Evolutionary conservation across 2,113 vertebrate species (phyloP), one percentile per base, ranked within the genome.

Genomic region (Antennarius striatus): DNA sequence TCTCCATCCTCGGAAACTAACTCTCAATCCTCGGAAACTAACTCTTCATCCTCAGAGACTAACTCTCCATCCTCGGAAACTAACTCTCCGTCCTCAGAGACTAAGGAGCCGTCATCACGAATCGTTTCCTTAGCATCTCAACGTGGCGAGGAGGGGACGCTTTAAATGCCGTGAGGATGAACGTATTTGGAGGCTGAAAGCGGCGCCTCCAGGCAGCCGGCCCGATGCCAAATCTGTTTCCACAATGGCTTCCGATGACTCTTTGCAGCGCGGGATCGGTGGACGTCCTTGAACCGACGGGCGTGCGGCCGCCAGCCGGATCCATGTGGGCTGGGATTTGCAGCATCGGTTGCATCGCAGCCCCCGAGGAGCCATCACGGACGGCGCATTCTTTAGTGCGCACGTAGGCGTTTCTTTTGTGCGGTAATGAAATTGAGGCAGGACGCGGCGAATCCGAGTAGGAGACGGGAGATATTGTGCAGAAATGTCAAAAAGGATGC

Each of bases 331-430:
- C 60, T 59, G 60, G 56, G 55, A 13, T 6, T 28, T 73, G 66
- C 69, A 63, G 74, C 58, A 16, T 66, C 4, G 15, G 45, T 12
- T 2, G 54, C 65, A 61, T 28, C 22, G 17, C 63, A 58, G 59
- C 42, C 65, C 51, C 1, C 36, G 56, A 47, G 60, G 67, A 70
- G 55, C 46, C 81, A 62, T 80, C 58, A 54, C 66, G 62, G 48
- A 53, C 58, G 59, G 75, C 45, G 49, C 42, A 45, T 42, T 69
- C 59, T 62, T 75, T 61, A 64, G 17, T 60, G 82, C 75, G 22
- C 68, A 84, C 40, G 69, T 68, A 65, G 84, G 75, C 66, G 51
- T 76, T 81, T 72, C 79, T 73, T 74, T 79, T 80, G 77, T 78
- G 77, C 7, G 49, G 68, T 78, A 82, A 82, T 84, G 79, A 79